Base-by-base conservation (phyloP, 2,113 vertebrate species). In the Pangasianodon gigas region DNA sequence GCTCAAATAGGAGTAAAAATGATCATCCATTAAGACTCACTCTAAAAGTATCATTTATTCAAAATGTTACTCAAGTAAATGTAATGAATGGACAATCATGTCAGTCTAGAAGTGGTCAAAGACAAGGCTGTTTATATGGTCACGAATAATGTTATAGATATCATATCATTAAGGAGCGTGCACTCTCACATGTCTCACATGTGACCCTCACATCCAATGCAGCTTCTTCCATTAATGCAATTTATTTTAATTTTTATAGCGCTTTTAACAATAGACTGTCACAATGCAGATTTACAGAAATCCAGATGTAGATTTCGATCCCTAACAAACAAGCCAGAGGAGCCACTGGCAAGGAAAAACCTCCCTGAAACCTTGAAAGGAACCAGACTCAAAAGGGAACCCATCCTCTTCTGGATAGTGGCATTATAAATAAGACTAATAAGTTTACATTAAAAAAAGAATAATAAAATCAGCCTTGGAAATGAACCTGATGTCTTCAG, bases 111-210 rank as follows among this genome's bases (percentile, higher is more conserved):
- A 67, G 65, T 67, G 11, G 8, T n/a, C 65, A 67, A 29, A 67
- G 65, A 83, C 11, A 65, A 51, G 48, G 89, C 62, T 92, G 82
- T 89, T 90, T 90, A 81, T 89, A 85, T 29, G 16, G 26, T 24
- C 81, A 16, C 62, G 51, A 62, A 90, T 26, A 54, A 37, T 67
- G 75, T 56, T 75, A 44, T 19, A 24, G 3, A 87, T 65, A n/a
- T 85, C 44, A 67, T 16, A 48, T 65, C 14, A 65, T 48, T 85
- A 51, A 2, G 44, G 13, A 67, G 11, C 1, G 13, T 37, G 37
- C 37, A 37, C 37, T 1, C 37, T 37, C 37, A 37, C 37, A 37
- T 37, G 37, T 37, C 37, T 37, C 37, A 37, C 37, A 37, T 37
- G 37, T 37, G 21, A 69, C 26, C 62, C 14, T 48, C 26, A 3